Evolutionary conservation across 2,113 vertebrate genomes (phyloP).

Genomic region (Deroptyus accipitrinus): DNA sequence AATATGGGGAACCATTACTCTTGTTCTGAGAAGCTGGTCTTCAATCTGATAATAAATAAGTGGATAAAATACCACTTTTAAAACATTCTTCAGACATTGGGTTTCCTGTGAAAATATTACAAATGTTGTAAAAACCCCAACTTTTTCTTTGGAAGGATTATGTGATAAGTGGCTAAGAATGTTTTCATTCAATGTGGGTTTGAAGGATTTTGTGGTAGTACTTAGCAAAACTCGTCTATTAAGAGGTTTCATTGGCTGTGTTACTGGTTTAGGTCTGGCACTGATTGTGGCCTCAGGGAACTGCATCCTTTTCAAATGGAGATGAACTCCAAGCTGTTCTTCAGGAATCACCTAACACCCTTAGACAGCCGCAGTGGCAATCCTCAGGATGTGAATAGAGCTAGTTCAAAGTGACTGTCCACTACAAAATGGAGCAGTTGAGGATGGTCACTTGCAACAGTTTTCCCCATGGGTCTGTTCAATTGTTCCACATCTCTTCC

Average conservation of each 20-base stretch:
- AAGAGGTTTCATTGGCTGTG: background rate
- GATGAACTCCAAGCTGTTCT: background rate
- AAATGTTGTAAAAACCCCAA: background rate
- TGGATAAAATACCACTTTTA: background rate
- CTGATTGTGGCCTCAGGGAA: background rate
- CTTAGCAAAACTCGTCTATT: background rate
- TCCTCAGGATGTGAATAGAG: background rate
- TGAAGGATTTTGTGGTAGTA: background rate
- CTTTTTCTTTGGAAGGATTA: background rate
- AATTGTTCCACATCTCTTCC: background rate
- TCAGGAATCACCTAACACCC: background rate
- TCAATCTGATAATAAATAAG: background rate
- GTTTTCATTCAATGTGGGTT: background rate
- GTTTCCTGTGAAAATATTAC: background rate
- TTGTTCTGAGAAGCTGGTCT: background rate
- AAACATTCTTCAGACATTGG: background rate
- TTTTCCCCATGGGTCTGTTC: background rate
- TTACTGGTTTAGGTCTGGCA: background rate
- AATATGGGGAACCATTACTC: background rate
- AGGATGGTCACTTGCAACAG: background rate
- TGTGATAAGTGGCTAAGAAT: background rate
- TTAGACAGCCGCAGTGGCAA: background rate
- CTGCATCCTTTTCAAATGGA: rapidly evolving
- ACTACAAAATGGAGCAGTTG: background rate
- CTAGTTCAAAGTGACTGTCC: background rate